Evolutionary conservation across 2,888 invertebrate species (phyloP), one percentile per base, ranked within the genome.

Genomic region (Protophormia terraenovae): DNA sequence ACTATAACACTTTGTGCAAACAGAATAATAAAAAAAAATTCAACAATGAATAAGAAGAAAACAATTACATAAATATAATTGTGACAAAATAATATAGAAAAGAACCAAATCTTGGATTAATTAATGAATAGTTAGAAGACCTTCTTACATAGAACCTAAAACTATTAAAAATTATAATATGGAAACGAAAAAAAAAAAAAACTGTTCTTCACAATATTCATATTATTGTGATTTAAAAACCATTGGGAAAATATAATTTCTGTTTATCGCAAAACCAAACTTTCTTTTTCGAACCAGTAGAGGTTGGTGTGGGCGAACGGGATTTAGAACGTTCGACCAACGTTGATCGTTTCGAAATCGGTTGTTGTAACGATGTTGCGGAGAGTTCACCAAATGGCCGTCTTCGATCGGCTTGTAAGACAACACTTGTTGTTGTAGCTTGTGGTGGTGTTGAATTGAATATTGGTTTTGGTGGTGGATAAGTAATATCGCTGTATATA

Each of bases 261-360:
- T 91, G 90, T 89, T 89, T 90, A 73, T 91, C 91, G 89, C 90
- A 89, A 90, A 91, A 91, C 91, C 91, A 91, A 89, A 91, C 91
- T 91, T 90, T 91, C 90, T 91, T 91, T 86, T 91, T 89, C 81
- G 89, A 88, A 73, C 86, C 86, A 75, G 87, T 84, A 60, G 87
- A 80, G 86, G 88, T 66, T 79, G 86, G 69, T 66, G 88, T 87
- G 66, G 87, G 86, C 45, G 86, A 87, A 71, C 83, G 86, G 22
- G 82, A 77, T 22, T 84, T 73, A 76, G 86, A 78, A 50, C 83
- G 83, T 69, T 80, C 75, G 41, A 73, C 80, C 83, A 86, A 78
- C 58, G 87, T 83, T 55, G 87, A 81, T 41, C 81, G 81, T 73
- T 87, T 86, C 47, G 83, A 45, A 71, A 73, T 78, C 73, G 83